Conservation (phyloP, 2,888 invertebrate genomes). For the Hirtodrosophila confusa region DNA sequence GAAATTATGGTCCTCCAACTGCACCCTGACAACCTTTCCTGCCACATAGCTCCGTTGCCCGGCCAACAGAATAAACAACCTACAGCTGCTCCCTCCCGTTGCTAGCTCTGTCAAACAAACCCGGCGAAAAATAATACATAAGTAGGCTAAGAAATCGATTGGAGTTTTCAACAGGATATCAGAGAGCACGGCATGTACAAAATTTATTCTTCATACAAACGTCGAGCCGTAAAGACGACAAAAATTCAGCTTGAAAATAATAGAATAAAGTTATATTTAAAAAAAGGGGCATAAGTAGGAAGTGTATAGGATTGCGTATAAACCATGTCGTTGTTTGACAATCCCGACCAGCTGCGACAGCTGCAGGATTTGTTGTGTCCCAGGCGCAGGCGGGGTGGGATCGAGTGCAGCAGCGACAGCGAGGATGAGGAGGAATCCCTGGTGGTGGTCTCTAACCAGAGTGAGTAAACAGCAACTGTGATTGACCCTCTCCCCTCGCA, state of each 20-base stretch:
- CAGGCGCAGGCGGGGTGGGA: constrained; percentile 55
- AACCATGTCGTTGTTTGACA: constrained; percentile 82
- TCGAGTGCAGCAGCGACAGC: constrained; percentile 77
- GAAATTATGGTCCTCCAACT: background rate
- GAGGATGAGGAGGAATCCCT: constrained; percentile 68
- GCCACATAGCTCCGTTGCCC: constrained; percentile 29
- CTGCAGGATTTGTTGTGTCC: constrained; percentile 77
- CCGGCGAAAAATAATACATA: background rate
- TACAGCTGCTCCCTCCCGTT: constrained; percentile 19
- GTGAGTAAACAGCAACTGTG: constrained; percentile 57
- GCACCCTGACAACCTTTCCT: background rate
- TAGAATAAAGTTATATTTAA: background rate
- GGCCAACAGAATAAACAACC: constrained; percentile 52
- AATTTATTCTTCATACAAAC: constrained; percentile 28
- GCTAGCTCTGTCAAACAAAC: background rate
- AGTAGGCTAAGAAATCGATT: constrained; percentile 56
- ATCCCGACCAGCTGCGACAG: constrained; percentile 75
- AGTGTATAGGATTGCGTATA: background rate
- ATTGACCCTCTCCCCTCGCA: background rate
- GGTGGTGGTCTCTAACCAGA: constrained; percentile 48
- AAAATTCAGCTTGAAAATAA: constrained; percentile 6
- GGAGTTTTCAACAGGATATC: constrained; percentile 1
- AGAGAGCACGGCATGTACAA: background rate
- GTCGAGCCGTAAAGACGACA: constrained; percentile 23
- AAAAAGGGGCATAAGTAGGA: background rate